Percentiles rank a stretch among this genome's conserved stretches.
Conservation (phyloP, 92 coral and sea anemone genomes). For the Plumapathes pennacea region DNA sequence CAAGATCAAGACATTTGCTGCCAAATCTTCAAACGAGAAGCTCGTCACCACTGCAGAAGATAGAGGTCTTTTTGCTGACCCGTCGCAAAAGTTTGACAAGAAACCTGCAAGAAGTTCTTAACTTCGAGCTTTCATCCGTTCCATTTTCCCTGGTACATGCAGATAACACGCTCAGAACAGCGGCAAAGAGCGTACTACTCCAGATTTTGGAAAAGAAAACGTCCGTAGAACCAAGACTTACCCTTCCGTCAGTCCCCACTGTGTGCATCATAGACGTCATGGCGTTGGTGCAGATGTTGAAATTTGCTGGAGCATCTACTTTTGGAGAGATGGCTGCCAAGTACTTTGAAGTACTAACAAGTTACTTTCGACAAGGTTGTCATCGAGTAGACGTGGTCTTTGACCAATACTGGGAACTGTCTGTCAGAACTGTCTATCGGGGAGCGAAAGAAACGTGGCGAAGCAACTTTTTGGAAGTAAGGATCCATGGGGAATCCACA, state of each 20-base stretch:
- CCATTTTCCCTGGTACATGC: slow-evolving; percentile 28
- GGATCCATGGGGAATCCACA: slow-evolving; percentile 32
- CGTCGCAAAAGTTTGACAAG: no score
- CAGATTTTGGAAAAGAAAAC: slow-evolving; percentile 15
- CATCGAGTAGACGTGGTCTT: slow-evolving; percentile 7
- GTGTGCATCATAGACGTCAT: slow-evolving; percentile 23
- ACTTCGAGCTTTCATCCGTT: slow-evolving; percentile 32
- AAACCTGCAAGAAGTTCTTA: slow-evolving; percentile 16
- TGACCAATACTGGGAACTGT: slow-evolving; percentile 11
- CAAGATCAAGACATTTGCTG: no score
- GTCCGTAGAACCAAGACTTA: slow-evolving; percentile 33
- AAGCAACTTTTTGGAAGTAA: slow-evolving; percentile 23
- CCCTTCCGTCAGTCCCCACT: background rate
- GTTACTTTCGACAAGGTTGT: no score
- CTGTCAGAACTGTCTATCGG: slow-evolving; percentile 51
- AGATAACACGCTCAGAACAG: slow-evolving; percentile 34
- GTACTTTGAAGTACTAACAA: no score
- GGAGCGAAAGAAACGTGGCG: slow-evolving; percentile 37
- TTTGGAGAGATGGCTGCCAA: slow-evolving; percentile 36
- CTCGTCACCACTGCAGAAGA: no score
- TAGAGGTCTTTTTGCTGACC: no score
- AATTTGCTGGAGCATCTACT: slow-evolving; percentile 16
- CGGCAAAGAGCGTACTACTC: slow-evolving; percentile 27
- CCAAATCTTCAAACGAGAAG: no score
- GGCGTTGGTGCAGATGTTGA: slow-evolving; percentile 44